A percentile compares a stretch with the other conserved stretches of the same genome.
These are phyloP conservation scores for Reticulitermes speratus DNA, from an alignment of 1,140 invertebrate genomes.

Conservation along the genomic window DNA sequence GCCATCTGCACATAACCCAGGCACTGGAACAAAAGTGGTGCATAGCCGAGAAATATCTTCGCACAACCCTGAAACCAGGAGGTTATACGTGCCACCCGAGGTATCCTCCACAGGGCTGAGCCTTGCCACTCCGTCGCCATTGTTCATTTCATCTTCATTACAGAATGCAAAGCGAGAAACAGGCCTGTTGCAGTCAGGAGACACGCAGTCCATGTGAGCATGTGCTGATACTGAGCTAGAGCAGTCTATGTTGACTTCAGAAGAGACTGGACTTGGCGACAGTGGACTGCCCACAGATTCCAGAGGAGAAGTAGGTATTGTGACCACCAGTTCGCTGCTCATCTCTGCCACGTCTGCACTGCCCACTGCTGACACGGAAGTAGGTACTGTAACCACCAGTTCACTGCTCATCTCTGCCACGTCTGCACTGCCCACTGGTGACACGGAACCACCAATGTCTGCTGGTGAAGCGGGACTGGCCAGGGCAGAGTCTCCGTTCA, in stretches of 20 bases:
- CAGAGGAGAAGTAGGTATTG: background rate
- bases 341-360: background rate
- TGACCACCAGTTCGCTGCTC: too few relatives aligned
- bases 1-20: background rate
- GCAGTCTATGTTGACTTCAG: conserved; percentile 25
- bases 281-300: background rate
- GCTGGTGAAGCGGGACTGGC: conserved; percentile 46
- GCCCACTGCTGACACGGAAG: background rate
- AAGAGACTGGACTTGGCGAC: conserved; percentile 35
- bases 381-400: background rate
- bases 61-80: background rate
- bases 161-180: conserved; percentile 47
- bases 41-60: background rate
- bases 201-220: conserved; percentile 23
- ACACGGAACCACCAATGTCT: background rate
- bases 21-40: background rate
- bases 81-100: background rate
- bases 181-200: conserved; percentile 50
- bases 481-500: conserved; percentile 28
- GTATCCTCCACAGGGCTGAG: background rate
- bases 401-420: background rate
- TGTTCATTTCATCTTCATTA: conserved; percentile 22
- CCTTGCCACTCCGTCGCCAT: conserved; percentile 31
- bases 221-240: background rate
- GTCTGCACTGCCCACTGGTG: background rate